These are phyloP conservation scores for Gobius niger DNA, from an alignment of 2,113 vertebrate genomes.

Conservation along the genomic window DNA sequence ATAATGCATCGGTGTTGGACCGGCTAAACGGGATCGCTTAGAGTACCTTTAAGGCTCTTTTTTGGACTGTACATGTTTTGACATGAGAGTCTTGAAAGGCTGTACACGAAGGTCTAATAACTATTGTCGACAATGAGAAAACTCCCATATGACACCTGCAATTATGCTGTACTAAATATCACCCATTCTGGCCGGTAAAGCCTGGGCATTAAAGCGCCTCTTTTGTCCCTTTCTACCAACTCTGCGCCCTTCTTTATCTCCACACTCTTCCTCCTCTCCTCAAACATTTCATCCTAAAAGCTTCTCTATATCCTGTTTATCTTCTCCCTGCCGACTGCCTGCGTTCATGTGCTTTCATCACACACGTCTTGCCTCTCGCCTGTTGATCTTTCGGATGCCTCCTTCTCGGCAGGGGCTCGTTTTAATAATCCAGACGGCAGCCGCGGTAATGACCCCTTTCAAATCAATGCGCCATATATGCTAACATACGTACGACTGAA, in stretches of 20 bases:
- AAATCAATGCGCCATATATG: constrained; percentile 18
- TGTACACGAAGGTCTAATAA: too few species aligned
- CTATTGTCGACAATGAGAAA: background rate
- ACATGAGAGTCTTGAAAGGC: too few species aligned
- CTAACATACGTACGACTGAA: constrained; percentile 23
- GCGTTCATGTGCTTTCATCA: constrained; percentile 5
- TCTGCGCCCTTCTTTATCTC: background rate
- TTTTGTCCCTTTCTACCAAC: background rate
- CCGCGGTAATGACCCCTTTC: constrained; percentile 27
- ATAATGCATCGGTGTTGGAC: too few species aligned
- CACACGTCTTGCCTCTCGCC: background rate
- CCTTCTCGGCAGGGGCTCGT: constrained; percentile 25
- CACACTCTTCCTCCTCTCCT: background rate
- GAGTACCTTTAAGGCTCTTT: too few species aligned
- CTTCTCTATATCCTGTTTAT: constrained; percentile 21
- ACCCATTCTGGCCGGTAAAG: background rate
- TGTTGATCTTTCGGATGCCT: constrained; percentile 4
- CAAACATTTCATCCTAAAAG: constrained; percentile 16
- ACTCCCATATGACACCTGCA: too few species aligned
- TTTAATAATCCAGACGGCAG: constrained; percentile 25
- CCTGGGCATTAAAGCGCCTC: background rate
- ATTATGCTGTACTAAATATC: background rate
- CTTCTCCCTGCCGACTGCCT: constrained; percentile 2
- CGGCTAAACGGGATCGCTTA: too few species aligned
- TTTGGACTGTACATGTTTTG: too few species aligned